Evolutionary conservation across 2,113 vertebrate species (phyloP), one percentile per base, ranked within the genome.

Genomic region (Oriolus oriolus): DNA sequence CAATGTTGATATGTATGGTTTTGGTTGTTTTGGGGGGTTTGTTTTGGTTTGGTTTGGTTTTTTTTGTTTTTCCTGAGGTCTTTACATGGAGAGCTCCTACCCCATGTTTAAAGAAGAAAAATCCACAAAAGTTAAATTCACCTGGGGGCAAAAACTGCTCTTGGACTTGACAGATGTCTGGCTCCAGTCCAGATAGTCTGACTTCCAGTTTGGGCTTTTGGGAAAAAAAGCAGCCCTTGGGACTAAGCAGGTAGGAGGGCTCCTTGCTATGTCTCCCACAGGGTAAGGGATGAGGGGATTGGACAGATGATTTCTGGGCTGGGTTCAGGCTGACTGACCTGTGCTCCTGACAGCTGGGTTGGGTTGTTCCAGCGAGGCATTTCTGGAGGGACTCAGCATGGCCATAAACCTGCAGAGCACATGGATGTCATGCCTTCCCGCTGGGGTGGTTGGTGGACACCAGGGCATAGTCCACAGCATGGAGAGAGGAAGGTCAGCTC

Each of bases 391-490:
- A 19, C 14, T 35, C n/a, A 42, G 30, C 31, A 69, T 17, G 27
- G 8, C 39, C 13, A 7, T 35, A 82, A 42, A 44, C 8, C 30
- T 85, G 70, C 47, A 63, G 56, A 82, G 27, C 42, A 35, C 0
- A 1, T 68, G 54, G 73, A 50, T 1, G 1, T 20, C 16, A 1
- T 11, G 16, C 39, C 28, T 37, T 19, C 20, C 14, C 30, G 13
- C 16, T 87, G 16, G 8, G 7, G 31, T 73, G 52, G 73, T 27
- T 75, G 69, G 54, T 23, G 44, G 65, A 78, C 27, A 50, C 10
- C 26, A 33, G 16, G 5, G 31, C 41, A 7, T 5, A 28, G 15
- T 39, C 33, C 45, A 5, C 7, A 35, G 13, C 45, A 85, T 53
- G 41, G n/a, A 90, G 49, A 52, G 24, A 49, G 22, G 17, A 71